Base-by-base conservation (phyloP, 1,140 invertebrate species). In the Brachionus rotundiformis region DNA sequence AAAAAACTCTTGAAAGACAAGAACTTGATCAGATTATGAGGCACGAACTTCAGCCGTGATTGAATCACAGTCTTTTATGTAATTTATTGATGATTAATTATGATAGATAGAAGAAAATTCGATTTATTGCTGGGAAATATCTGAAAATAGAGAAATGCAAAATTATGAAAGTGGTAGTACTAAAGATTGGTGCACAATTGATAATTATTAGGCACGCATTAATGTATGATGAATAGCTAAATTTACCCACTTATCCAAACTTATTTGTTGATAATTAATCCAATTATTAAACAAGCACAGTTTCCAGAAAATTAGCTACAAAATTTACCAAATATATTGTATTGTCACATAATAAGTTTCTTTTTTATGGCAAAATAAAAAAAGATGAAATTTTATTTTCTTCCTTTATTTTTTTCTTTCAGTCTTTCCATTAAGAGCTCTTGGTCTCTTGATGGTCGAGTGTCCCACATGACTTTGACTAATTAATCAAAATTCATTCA, bases 401-500 rank as follows among this genome's bases (percentile, higher is more conserved):
- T 39, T 7, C 36, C 36, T 39, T 39, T 39, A 2, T 7, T 39
- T 39, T 39, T 39, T n/a, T n/a, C n/a, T n/a, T n/a, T n/a, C n/a
- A n/a, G n/a, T n/a, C 16, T 54, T 54, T 54, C 6, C 23, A 54
- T 19, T 16, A 7, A 16, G 16, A 25, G 47, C 16, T 54, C 4
- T 19, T 8, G n/a, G 1, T 54, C 7, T 19, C 16, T 19, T 49
- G 44, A 19, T 19, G 2, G 19, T 19, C 7, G 5, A 19, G 47
- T 19, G n/a, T 54, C 47, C 19, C 47, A 16, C 8, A 54, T 54
- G 47, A 54, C 4, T 54, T 54, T 5, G 19, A 19, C 8, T 8
- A 54, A 54, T 54, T 54, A 54, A 54, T 54, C 47, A 54, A 54
- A 16, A 54, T 54, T 54, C 3, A 54, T 54, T 54, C 47, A 54